Conservation (phyloP, 2,888 invertebrate genomes). For the Phalangium opilio region DNA sequence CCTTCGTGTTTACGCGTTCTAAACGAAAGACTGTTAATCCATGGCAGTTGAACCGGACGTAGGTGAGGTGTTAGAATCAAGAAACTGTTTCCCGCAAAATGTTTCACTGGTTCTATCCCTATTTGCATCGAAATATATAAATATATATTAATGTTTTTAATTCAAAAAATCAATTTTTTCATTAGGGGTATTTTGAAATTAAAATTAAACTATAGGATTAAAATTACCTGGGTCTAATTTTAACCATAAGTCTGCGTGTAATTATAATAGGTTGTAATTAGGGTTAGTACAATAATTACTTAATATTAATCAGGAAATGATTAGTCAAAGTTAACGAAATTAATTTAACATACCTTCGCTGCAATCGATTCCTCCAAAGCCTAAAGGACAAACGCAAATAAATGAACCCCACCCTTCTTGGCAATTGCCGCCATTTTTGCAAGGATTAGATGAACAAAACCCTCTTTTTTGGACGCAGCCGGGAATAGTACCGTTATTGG, state of each 20-base stretch:
- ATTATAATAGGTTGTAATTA: no score
- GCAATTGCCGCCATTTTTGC: conserved; percentile 75
- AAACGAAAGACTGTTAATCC: conserved; percentile 72
- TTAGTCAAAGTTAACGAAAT: no score
- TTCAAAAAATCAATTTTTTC: no score
- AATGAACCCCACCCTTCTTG: conserved; percentile 76
- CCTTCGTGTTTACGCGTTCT: conserved; percentile 61
- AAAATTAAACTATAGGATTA: no score
- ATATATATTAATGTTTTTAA: no score
- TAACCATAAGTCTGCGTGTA: no score
- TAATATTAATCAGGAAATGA: no score
- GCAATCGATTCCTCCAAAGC: conserved; percentile 81
- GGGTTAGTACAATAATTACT: no score
- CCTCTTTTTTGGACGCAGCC: conserved; percentile 75
- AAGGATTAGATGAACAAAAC: conserved; percentile 68
- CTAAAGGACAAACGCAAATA: conserved; percentile 56
- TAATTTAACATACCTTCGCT: conserved; percentile 15
- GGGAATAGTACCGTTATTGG: conserved; percentile 70
- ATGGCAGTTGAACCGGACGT: conserved; percentile 72
- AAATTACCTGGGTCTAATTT: no score
- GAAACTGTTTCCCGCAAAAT: conserved; percentile 68
- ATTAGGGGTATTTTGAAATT: no score
- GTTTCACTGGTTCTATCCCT: conserved; percentile 56
- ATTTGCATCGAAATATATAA: no score
- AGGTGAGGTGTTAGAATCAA: conserved; percentile 71